A percentile compares a stretch with the other conserved stretches of the same genome.
These are phyloP conservation scores for Epizoanthus illoricatus DNA, from an alignment of 92 coral and sea anemone genomes.

Conservation along the genomic window DNA sequence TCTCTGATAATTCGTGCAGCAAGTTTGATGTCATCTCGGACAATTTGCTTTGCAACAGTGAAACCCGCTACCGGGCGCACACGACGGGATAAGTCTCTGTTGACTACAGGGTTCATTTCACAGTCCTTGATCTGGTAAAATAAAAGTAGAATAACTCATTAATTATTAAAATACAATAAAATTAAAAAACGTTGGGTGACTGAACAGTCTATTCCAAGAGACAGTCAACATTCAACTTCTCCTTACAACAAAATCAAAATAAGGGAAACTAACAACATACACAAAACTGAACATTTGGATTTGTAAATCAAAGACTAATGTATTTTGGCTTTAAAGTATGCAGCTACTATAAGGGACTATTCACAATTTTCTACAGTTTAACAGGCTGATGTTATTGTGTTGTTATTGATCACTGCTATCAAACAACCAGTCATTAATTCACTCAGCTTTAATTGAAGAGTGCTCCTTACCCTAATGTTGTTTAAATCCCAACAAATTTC, in stretches of 20 bases:
- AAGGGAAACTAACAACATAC: too few relatives aligned
- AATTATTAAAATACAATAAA: not conserved
- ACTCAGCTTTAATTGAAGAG: not conserved
- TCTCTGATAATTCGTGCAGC: conserved; percentile 80
- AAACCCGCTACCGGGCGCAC: conserved; percentile 86
- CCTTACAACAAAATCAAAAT: too few relatives aligned
- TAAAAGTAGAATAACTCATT: not conserved
- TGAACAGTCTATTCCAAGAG: too few relatives aligned
- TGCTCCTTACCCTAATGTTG: conserved; percentile 73
- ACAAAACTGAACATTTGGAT: too few relatives aligned
- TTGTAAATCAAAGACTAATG: too few relatives aligned
- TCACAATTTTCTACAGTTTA: too few relatives aligned
- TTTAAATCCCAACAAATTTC: conserved; percentile 95
- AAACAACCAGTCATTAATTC: too few relatives aligned
- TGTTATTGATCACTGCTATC: too few relatives aligned
- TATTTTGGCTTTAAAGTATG: too few relatives aligned
- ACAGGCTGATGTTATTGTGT: too few relatives aligned
- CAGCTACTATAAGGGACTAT: too few relatives aligned
- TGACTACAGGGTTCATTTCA: conserved; percentile 89
- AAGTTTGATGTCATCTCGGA: conserved; percentile 81
- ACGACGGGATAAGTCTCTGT: conserved; percentile 95
- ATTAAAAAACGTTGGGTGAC: not conserved
- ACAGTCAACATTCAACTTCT: too few relatives aligned
- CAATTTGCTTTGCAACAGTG: conserved; percentile 78
- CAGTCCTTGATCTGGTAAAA: conserved; percentile 76